These are phyloP conservation scores for Mellivora capensis DNA, from an alignment of 2,113 vertebrate species.

Conservation along the genomic window DNA sequence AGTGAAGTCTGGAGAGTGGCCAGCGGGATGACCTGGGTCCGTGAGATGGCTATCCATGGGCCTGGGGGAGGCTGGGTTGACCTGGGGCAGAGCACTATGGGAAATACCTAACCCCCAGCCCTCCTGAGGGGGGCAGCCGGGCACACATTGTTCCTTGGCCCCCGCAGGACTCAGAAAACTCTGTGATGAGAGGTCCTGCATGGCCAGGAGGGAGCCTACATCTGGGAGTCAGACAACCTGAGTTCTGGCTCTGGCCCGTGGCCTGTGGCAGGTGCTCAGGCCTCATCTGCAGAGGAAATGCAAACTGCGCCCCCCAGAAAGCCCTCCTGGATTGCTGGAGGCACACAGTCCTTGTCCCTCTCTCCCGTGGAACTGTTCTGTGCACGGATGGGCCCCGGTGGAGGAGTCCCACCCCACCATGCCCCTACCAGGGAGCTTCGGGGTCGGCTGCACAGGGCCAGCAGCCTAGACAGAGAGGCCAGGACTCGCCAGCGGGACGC, in stretches of 20 bases:
- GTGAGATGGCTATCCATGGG: neutral
- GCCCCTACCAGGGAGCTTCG: fast-evolving
- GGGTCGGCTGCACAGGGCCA: neutral
- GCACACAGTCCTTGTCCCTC: too few relatives aligned
- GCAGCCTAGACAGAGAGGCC: neutral
- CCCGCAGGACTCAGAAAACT: neutral
- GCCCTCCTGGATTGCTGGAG: neutral
- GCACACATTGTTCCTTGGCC: neutral
- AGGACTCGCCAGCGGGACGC: neutral
- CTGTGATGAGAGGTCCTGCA: neutral
- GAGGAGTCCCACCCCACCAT: too few relatives aligned
- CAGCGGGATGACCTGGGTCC: fast-evolving
- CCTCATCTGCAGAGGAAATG: neutral
- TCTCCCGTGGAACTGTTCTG: neutral
- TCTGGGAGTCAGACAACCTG: neutral
- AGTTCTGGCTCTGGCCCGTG: neutral
- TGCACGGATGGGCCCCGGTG: fast-evolving
- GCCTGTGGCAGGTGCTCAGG: neutral
- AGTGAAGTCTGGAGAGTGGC: neutral
- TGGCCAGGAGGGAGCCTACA: neutral
- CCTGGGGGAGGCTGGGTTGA: neutral
- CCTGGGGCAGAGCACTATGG: neutral
- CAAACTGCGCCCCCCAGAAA: neutral
- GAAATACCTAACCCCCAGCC: neutral
- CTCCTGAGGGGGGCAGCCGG: neutral